Conservation (phyloP, 2,888 invertebrate species). For the Caenorhabditis sp. region DNA sequence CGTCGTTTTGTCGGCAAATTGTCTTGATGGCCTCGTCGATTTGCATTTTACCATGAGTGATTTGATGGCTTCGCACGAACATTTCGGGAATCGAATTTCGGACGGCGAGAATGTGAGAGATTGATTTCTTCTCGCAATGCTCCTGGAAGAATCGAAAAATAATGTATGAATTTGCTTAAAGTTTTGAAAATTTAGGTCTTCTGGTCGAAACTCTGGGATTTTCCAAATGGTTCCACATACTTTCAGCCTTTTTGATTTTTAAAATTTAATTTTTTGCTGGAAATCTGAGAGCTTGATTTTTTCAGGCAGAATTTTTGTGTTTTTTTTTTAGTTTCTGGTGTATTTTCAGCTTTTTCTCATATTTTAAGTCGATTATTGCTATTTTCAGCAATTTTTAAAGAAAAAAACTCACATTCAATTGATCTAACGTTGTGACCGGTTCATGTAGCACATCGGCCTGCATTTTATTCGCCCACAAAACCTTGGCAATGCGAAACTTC, state of each 20-base stretch:
- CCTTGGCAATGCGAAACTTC: conserved; percentile 36
- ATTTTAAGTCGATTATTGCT: too few relatives aligned
- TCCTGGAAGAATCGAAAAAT: conserved; percentile 11
- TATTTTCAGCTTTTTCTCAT: too few relatives aligned
- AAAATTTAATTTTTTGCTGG: too few relatives aligned
- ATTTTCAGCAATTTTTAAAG: too few relatives aligned
- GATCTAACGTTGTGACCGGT: conserved; percentile 19
- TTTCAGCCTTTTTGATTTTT: too few relatives aligned
- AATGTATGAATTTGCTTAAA: neutral
- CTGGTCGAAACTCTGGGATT: neutral
- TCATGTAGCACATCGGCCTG: conserved; percentile 38
- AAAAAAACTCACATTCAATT: conserved; percentile 32
- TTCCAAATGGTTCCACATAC: too few relatives aligned
- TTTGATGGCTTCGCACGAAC: conserved; percentile 4
- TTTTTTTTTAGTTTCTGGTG: too few relatives aligned
- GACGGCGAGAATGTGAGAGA: conserved; percentile 29
- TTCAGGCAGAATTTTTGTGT: too few relatives aligned
- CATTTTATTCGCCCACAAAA: conserved; percentile 20
- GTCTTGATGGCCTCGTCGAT: conserved; percentile 3
- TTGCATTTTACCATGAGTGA: neutral
- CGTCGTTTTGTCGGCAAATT: conserved; percentile 5
- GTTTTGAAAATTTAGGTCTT: conserved; percentile 4
- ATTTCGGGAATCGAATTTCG: conserved; percentile 16
- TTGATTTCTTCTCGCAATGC: conserved; percentile 3
- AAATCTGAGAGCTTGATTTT: too few relatives aligned